Base-by-base conservation (phyloP, 2,888 invertebrate genomes). In the Meta bourneti region DNA sequence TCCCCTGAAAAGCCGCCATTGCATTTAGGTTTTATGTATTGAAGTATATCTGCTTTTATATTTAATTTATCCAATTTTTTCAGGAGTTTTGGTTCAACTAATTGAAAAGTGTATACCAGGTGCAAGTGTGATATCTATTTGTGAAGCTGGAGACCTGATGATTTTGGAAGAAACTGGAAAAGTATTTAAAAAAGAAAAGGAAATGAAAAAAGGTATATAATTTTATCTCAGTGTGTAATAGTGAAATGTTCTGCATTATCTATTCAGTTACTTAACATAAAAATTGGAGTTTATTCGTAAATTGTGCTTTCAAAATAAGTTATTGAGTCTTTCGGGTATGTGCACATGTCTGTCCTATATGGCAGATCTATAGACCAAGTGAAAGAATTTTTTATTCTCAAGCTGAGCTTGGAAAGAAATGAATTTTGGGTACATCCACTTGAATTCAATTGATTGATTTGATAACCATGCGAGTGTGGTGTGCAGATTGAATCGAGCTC, bases 111-210 rank as follows among this genome's bases (percentile, higher is more conserved):
- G 98, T 95, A 96, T 97, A 80, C 96, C 96, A 93, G 98, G 98
- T 93, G 97, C 97, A 92, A 98, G 98, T 86, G 98, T 98, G 8
- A 96, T 98, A 94, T 97, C 98, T 94, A 96, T 99, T 93, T 99
- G 99, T 95, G 97, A 98, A 95, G 97, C 96, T 95, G 99, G 99
- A 80, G 99, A 99, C 95, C 96, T 96, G 94, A 96, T 97, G 93
- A 95, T 99, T 93, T 94, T 96, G 80, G 99, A 99, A 94, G 99
- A 99, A 95, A 99, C 99, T 74, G 97, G 97, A 93, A 99, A 98
- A 96, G 98, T 99, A 93, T 99, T 98, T 96, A 99, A 99, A 96
- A 99, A 99, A 95, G 99, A 99, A 95, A 99, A 99, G 95, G 98
- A 99, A 94, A 96, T 99, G 94, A 99, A 98, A 95, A 99, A 99